Evolutionary conservation across 64 coral and sea anemone species (phyloP).

Genomic region (Acropora yongei): DNA sequence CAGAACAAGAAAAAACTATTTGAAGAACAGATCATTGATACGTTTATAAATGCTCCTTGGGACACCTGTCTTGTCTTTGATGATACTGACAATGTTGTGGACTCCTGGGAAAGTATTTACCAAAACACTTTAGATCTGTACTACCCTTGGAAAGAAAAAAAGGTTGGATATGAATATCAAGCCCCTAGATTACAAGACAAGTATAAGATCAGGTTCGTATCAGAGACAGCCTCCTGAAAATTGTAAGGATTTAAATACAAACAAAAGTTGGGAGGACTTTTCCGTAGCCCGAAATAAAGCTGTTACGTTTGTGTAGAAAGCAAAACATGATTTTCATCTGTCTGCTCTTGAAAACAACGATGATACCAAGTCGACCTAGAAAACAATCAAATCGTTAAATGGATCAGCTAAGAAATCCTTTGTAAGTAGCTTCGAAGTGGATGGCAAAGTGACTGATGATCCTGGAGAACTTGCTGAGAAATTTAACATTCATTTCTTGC

Average conservation of each 20-base stretch:
- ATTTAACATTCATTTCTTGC: slow-evolving; percentile 61
- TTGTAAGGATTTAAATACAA: slow-evolving; percentile 17
- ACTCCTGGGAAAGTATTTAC: neutral
- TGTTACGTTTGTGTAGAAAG: slow-evolving; percentile 19
- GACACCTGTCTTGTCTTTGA: too few relatives aligned
- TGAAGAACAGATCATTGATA: neutral
- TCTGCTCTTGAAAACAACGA: slow-evolving; percentile 63
- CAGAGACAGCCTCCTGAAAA: slow-evolving; percentile 63
- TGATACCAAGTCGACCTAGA: slow-evolving; percentile 71
- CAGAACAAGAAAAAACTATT: too few relatives aligned
- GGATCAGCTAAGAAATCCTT: slow-evolving; percentile 48
- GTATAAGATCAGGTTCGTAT: slow-evolving; percentile 27
- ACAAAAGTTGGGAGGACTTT: slow-evolving; percentile 42
- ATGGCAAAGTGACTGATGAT: slow-evolving; percentile 25
- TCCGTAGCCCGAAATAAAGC: slow-evolving; percentile 58
- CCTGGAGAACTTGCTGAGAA: slow-evolving; percentile 45
- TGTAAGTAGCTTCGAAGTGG: slow-evolving; percentile 23
- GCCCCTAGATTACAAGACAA: slow-evolving; percentile 52
- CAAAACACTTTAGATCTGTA: slow-evolving; percentile 28
- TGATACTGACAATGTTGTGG: neutral
- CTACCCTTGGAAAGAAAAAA: slow-evolving; percentile 69
- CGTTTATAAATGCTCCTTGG: too few relatives aligned
- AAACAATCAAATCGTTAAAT: slow-evolving; percentile 74
- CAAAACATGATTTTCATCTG: slow-evolving; percentile 70
- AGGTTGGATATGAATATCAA: slow-evolving; percentile 19